A percentile compares a stretch with the other conserved stretches of the same genome.
Conservation (phyloP, 2,797 vertebrate species). For the Coendou prehensilis region DNA sequence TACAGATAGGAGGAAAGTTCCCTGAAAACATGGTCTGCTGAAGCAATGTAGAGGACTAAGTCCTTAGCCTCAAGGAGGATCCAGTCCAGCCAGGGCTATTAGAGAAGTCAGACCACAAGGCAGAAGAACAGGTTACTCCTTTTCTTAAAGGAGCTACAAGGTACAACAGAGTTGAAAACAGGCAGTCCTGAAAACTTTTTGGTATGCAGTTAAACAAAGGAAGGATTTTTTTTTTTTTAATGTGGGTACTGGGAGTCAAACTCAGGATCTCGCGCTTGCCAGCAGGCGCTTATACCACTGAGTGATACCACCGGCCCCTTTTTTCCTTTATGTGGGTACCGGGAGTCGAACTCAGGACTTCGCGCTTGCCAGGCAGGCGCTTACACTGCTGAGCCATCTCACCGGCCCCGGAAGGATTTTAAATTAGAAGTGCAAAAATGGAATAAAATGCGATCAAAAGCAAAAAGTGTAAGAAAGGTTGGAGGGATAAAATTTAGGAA, state of each 20-base stretch:
- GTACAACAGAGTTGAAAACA: neutral
- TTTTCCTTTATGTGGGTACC: no score
- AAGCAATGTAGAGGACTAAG: conserved; percentile 33
- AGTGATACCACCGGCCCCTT: no score
- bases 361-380: no score
- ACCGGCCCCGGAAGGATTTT: neutral
- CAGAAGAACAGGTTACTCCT: neutral
- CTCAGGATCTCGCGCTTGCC: no score
- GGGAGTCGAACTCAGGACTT: no score
- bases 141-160: conserved; percentile 5
- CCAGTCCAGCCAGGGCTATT: neutral
- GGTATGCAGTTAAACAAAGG: neutral
- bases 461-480: conserved; percentile 8
- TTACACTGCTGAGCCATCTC: no score
- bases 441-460: conserved; percentile 37
- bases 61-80: neutral
- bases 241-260: no score
- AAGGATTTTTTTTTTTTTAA: neutral
- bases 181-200: neutral
- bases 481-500: neutral
- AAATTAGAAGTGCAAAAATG: conserved; percentile 53
- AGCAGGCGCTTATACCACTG: no score
- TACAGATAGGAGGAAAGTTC: neutral
- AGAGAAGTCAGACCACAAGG: neutral
- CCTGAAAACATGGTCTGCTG: conserved; percentile 37